phyloP scores from a whole-genome alignment of 2,797 vertebrate genomes.

The Xyrichtys novacula region DNA sequence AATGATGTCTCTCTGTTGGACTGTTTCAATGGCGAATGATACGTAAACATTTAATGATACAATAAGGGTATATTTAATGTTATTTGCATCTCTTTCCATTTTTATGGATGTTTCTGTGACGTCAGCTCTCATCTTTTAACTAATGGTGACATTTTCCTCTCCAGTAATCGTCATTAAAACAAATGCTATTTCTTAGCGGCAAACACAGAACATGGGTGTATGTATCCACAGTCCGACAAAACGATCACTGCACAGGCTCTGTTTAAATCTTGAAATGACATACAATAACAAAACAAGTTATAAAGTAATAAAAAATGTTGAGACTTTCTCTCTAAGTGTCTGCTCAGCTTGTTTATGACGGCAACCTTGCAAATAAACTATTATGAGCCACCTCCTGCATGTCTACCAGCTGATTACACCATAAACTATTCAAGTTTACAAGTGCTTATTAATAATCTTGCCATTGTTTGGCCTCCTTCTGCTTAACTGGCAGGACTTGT shows the following conservation, averaged over 20 bases:
- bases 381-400: slow-evolving; percentile 11
- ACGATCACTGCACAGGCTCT: not conserved
- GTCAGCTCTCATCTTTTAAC: not conserved
- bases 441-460: slow-evolving; percentile 70
- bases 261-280: not conserved
- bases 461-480: slow-evolving; percentile 64
- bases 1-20: not conserved
- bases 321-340: not conserved
- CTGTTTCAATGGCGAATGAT: not conserved
- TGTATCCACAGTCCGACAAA: not conserved
- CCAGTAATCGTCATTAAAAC: not conserved
- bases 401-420: slow-evolving; percentile 52
- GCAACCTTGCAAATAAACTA: slow-evolving; percentile 12
- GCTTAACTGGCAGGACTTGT: slow-evolving; percentile 64
- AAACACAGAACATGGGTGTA: not conserved
- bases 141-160: not conserved
- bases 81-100: not conserved
- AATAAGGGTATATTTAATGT: not conserved
- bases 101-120: not conserved
- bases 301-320: not conserved
- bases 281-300: not conserved
- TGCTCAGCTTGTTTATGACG: slow-evolving; percentile 1
- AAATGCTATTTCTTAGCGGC: not conserved
- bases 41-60: not conserved
- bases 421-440: slow-evolving; percentile 54